Percentiles rank a stretch among this genome's conserved stretches.
Conservation (phyloP, 2,888 invertebrate genomes). For the Tetrapedia diversipes region DNA sequence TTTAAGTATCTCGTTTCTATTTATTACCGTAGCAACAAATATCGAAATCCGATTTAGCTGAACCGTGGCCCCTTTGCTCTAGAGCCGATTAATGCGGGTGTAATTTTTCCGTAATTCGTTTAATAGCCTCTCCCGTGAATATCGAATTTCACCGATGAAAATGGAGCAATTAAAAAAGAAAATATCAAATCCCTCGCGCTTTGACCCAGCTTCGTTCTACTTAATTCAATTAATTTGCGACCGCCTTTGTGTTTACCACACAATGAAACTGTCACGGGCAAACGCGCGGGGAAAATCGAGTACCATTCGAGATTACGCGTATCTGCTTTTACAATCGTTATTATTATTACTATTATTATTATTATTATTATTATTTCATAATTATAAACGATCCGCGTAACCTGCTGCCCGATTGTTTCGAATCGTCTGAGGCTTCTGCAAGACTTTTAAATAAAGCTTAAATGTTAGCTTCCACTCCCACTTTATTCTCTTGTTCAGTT, state of each 20-base stretch:
- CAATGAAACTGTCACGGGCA: slow-evolving; percentile 6
- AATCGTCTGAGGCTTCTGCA: too few species aligned
- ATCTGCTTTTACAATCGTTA: background rate
- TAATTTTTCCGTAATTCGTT: slow-evolving; percentile 9
- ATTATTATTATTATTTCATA: too few species aligned
- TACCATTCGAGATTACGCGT: slow-evolving; percentile 14
- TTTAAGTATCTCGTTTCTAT: slow-evolving; percentile 4
- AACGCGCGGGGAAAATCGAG: slow-evolving; percentile 13
- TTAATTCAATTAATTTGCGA: background rate
- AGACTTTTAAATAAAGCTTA: too few species aligned
- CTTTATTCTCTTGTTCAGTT: too few species aligned
- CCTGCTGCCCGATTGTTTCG: background rate
- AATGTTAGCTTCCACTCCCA: too few species aligned
- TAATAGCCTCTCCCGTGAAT: background rate
- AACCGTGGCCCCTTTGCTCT: background rate
- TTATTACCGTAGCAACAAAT: background rate
- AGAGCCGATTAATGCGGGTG: background rate
- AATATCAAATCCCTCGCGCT: background rate
- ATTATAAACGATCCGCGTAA: too few species aligned
- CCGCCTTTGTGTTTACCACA: background rate
- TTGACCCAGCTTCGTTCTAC: background rate
- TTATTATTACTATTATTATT: background rate
- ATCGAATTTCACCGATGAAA: slow-evolving; percentile 7
- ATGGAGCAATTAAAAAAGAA: background rate
- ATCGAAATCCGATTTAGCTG: slow-evolving; percentile 4